Percentiles rank a stretch among this genome's conserved stretches.
Conservation (phyloP, 2,113 vertebrate species). For the Pollimyrus isidori region DNA sequence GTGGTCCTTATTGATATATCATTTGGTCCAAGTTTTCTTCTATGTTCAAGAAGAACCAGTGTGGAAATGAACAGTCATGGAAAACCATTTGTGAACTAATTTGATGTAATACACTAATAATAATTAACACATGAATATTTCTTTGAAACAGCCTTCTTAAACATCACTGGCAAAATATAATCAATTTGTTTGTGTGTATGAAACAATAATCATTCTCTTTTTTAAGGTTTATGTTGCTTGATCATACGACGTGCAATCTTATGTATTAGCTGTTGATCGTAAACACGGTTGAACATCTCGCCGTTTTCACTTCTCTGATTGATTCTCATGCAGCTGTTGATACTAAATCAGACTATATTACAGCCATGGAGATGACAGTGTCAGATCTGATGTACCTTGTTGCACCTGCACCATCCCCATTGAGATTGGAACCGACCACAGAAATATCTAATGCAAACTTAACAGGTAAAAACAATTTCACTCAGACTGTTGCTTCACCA, state of each 20-base stretch:
- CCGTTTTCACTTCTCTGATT: background rate
- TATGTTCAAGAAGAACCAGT: background rate
- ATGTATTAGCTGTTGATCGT: background rate
- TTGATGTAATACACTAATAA: background rate
- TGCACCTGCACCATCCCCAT: too few species aligned
- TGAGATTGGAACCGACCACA: background rate
- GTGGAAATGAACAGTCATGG: background rate
- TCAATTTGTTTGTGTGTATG: background rate
- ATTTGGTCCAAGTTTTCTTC: background rate
- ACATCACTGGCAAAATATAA: background rate
- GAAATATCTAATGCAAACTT: background rate
- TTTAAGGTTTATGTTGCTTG: background rate
- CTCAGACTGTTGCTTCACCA: background rate
- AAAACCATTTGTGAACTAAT: background rate
- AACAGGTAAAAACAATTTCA: background rate
- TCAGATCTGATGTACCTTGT: background rate
- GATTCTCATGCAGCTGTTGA: background rate
- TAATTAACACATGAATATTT: background rate
- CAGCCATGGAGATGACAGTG: background rate
- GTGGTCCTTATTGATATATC: background rate
- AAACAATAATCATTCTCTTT: background rate
- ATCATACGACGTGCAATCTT: background rate
- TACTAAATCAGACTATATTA: background rate
- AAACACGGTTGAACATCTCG: background rate
- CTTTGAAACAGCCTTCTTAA: background rate